phyloP scores from a whole-genome alignment of 2,113 vertebrate species.

The Austrofundulus limnaeus region DNA sequence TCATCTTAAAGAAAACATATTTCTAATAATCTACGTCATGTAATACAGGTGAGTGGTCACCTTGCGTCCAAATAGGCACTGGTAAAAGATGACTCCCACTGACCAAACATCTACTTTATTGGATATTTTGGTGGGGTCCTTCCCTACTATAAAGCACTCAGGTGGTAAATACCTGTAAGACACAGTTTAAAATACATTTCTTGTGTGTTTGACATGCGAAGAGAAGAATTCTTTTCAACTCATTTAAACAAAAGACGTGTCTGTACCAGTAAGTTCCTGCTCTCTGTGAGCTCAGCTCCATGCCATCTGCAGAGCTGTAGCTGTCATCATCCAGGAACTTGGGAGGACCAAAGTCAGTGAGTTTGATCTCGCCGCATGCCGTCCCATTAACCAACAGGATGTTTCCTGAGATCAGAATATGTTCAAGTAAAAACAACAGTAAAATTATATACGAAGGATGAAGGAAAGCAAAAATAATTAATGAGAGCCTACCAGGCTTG shows the following conservation, averaged over 20 bases:
- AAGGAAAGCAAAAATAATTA: not conserved
- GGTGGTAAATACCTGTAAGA: constrained; percentile 89
- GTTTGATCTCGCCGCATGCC: constrained; percentile 94
- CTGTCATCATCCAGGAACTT: constrained; percentile 97
- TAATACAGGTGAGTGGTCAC: constrained; percentile 62
- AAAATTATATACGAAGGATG: not conserved
- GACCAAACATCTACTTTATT: constrained; percentile 98
- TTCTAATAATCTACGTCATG: not conserved
- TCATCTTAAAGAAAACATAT: not conserved
- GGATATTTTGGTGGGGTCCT: constrained; percentile 95
- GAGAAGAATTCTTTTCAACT: too few relatives aligned
- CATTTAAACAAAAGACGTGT: too few relatives aligned
- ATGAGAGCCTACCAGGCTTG: constrained; percentile 86
- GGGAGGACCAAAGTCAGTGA: constrained; percentile 94
- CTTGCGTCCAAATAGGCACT: constrained; percentile 97
- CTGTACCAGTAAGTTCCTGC: constrained; percentile 92
- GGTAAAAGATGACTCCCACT: constrained; percentile 95
- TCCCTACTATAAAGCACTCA: constrained; percentile 94
- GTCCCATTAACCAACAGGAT: constrained; percentile 96
- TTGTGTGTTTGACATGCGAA: too few relatives aligned
- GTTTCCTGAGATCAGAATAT: constrained; percentile 80
- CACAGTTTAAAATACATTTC: not conserved
- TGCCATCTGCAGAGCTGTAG: constrained; percentile 92
- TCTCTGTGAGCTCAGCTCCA: constrained; percentile 94
- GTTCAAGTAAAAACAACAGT: not conserved